Evolutionary conservation across 2,113 vertebrate species (phyloP).

Genomic region (Cottus gobio): DNA sequence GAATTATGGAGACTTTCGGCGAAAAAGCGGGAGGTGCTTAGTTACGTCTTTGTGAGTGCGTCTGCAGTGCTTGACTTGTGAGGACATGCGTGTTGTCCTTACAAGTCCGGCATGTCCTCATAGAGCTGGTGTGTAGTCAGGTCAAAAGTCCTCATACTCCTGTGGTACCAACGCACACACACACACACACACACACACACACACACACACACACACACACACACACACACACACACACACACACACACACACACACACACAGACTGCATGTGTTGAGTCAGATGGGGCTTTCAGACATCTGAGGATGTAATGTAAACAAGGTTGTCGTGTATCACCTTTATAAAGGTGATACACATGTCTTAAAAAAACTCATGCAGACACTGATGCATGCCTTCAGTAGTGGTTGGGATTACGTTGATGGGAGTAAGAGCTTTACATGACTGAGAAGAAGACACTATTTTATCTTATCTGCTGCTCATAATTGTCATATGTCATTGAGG

Average conservation of each 20-base stretch:
- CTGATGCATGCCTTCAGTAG: neutral
- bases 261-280: slow-evolving; percentile 1
- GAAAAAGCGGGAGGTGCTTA: too few relatives aligned
- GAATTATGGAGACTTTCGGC: too few relatives aligned
- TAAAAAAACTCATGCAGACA: neutral
- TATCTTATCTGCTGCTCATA: neutral
- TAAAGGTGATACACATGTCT: neutral
- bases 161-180: slow-evolving; percentile 2
- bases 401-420: neutral
- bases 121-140: too few relatives aligned
- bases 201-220: neutral
- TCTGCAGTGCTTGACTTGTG: too few relatives aligned
- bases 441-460: neutral
- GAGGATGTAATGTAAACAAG: slow-evolving; percentile 9
- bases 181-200: neutral
- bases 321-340: slow-evolving; percentile 12
- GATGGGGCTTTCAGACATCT: slow-evolving; percentile 9
- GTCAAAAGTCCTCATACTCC: too few relatives aligned
- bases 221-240: neutral
- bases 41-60: too few relatives aligned
- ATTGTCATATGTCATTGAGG: too few relatives aligned
- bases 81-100: too few relatives aligned
- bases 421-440: neutral
- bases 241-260: slow-evolving; percentile 9
- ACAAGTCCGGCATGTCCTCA: too few relatives aligned